These are phyloP conservation scores for Serinus canaria DNA, from an alignment of 2,113 vertebrate species.

Conservation along the genomic window DNA sequence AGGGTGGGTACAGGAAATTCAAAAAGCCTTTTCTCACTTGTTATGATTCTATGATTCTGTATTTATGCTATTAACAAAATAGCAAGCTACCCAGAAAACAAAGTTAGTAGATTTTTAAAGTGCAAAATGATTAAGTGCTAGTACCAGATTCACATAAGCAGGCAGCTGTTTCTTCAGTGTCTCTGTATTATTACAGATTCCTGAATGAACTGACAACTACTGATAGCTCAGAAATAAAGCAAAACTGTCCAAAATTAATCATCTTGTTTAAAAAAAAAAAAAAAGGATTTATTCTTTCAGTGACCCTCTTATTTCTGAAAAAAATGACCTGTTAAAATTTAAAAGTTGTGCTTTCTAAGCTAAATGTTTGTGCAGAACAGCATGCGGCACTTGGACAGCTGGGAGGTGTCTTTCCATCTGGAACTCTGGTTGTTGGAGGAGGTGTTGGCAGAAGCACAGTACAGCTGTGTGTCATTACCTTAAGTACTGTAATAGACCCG, in stretches of 20 bases:
- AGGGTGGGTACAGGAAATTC: background rate
- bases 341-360: background rate
- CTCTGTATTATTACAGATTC: background rate
- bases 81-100: background rate
- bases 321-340: background rate
- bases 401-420: background rate
- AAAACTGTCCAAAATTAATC: background rate
- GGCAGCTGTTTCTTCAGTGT: background rate
- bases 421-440: background rate
- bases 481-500: background rate
- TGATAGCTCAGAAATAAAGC: background rate
- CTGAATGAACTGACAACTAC: background rate
- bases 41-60: background rate
- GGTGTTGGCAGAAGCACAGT: background rate
- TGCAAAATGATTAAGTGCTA: background rate
- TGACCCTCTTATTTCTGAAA: background rate
- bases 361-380: background rate
- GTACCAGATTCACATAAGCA: background rate
- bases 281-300: background rate
- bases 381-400: background rate
- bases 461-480: background rate
- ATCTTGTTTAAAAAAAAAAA: background rate
- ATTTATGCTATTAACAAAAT: background rate
- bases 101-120: background rate
- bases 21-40: background rate